Conservation (phyloP, 2,113 vertebrate species). For the Cynopterus brachyotis region DNA sequence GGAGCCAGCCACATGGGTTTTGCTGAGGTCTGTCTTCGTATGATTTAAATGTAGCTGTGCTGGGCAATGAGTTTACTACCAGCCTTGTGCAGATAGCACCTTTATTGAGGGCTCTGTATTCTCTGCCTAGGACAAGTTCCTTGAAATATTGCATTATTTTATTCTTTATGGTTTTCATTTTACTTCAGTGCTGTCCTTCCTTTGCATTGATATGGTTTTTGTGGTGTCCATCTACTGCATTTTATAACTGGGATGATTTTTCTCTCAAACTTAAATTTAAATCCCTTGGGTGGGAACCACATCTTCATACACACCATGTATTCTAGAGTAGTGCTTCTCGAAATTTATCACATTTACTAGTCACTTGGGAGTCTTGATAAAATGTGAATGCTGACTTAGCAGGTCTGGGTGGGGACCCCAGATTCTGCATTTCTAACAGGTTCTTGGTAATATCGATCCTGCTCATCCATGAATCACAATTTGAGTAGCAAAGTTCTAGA, state of each 20-base stretch:
- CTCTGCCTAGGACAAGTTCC: background rate
- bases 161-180: background rate
- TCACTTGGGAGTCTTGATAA: background rate
- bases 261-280: slow-evolving; percentile 13
- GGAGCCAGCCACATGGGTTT: background rate
- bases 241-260: slow-evolving; percentile 31
- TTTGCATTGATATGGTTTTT: slow-evolving; percentile 17
- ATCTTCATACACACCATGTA: background rate
- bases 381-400: background rate
- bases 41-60: background rate
- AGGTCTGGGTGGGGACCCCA: background rate
- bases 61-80: background rate
- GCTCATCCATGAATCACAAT: background rate
- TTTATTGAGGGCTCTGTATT: background rate
- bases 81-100: background rate
- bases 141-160: slow-evolving; percentile 31
- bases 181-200: background rate
- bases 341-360: background rate
- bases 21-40: background rate
- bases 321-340: background rate
- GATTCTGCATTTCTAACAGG: background rate
- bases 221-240: background rate
- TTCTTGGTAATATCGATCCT: background rate
- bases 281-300: background rate
- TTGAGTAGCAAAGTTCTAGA: background rate